Evolutionary conservation across 1,140 invertebrate species (phyloP).

Genomic region (Arion vulgaris): DNA sequence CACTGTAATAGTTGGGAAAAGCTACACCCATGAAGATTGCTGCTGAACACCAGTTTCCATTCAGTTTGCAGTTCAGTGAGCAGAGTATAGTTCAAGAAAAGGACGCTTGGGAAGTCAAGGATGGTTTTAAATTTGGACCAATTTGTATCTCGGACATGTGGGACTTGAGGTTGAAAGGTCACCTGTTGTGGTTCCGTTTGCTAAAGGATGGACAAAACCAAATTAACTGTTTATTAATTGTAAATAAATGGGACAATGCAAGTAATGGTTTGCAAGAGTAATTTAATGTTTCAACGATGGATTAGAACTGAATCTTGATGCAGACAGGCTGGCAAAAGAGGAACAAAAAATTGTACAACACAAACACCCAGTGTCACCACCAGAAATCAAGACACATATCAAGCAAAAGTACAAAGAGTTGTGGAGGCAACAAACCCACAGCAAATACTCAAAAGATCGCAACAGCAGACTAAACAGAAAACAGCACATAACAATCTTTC

Average conservation of each 20-base stretch:
- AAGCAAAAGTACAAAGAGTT: too few relatives aligned
- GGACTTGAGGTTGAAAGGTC: conserved; percentile 45
- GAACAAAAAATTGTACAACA: too few relatives aligned
- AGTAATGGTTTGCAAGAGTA: neutral
- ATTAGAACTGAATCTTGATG: neutral
- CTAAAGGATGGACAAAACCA: neutral
- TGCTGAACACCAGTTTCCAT: conserved; percentile 71
- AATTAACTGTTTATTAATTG: too few relatives aligned
- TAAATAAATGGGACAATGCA: neutral
- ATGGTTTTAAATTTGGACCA: conserved; percentile 54
- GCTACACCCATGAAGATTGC: conserved; percentile 67
- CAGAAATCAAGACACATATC: too few relatives aligned
- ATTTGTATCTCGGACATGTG: conserved; percentile 52
- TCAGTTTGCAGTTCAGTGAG: conserved; percentile 57
- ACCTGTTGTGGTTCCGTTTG: conserved; percentile 26
- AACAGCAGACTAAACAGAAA: too few relatives aligned
- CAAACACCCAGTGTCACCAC: too few relatives aligned
- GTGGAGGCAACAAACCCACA: too few relatives aligned
- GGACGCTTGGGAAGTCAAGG: conserved; percentile 58
- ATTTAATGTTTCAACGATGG: neutral
- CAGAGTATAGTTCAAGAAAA: conserved; percentile 66
- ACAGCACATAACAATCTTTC: too few relatives aligned
- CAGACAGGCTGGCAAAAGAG: too few relatives aligned
- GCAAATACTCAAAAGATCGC: too few relatives aligned
- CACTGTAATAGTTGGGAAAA: conserved; percentile 67